Base-by-base conservation (phyloP, 2,113 vertebrate genomes). In the Spermophilus dauricus region DNA sequence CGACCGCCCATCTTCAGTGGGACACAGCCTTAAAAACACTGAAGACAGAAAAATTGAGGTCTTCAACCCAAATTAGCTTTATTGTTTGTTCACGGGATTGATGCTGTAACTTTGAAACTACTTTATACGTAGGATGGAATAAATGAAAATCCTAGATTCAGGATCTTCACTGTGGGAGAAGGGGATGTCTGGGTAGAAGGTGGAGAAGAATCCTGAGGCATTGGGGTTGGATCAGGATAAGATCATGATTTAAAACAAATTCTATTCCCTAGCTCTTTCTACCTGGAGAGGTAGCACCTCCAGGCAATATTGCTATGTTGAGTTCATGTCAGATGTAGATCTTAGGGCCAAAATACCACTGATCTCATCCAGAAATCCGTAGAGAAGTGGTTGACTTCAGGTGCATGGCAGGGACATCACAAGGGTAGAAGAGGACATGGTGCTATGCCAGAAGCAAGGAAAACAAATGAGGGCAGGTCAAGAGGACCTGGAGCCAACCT, bases 241-340 rank as follows among this genome's bases (percentile, higher is more conserved):
- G 65, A n/a, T 92, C 39, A 4, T 24, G 72, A 56, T 37, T 96
- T 88, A 85, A 90, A 90, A 87, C 28, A 22, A 93, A 78, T 87
- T 42, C 16, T 28, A 53, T 63, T 80, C 45, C 37, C 14, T 2
- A 75, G 24, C 45, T 72, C 58, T 48, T n/a, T 18, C 20, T 81
- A 8, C 28, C 37, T 20, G 42, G 78, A 85, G 17, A 73, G 34
- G 18, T 58, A 20, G 18, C 22, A 58, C 14, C 45, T n/a, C 6
- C 42, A 70, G 69, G 32, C 14, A 45, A 4, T n/a, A 42, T 26
- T 2, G 20, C 5, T 56, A n/a, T 42, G 67, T 0, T 0, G 7
- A 84, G 48, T 14, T 76, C 14, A 95, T 0, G 22, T 69, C 51
- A 76, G 63, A 70, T 26, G 5, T 39, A 2, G 28, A 26, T 58